These are phyloP conservation scores for Halocynthia aurantium DNA, from an alignment of 23 tunicate species.

Conservation along the genomic window DNA sequence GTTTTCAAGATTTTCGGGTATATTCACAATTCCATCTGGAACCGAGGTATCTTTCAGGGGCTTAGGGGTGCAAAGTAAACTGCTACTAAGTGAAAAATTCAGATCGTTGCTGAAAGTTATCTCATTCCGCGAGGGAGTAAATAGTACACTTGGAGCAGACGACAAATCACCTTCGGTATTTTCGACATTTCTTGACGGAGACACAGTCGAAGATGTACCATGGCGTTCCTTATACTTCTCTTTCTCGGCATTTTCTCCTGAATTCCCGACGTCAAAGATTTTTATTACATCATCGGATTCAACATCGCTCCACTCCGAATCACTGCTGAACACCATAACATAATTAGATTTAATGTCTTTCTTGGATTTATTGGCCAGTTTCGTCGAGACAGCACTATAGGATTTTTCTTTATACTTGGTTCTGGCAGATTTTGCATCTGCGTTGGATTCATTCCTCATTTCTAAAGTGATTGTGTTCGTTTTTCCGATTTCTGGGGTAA, in stretches of 20 bases:
- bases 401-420: too few relatives aligned
- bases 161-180: too few relatives aligned
- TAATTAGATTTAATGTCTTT: too few relatives aligned
- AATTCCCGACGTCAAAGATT: background rate
- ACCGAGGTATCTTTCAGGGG: background rate
- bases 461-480: too few relatives aligned
- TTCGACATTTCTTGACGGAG: too few relatives aligned
- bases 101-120: background rate
- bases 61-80: background rate
- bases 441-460: too few relatives aligned
- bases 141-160: too few relatives aligned
- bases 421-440: too few relatives aligned
- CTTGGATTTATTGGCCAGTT: too few relatives aligned
- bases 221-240: background rate
- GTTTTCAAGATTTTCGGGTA: too few relatives aligned
- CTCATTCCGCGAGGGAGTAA: background rate
- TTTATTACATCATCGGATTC: background rate
- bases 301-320: background rate
- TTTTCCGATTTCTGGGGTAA: too few relatives aligned
- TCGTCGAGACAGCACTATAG: too few relatives aligned
- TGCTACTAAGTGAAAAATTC: constrained; percentile 7
- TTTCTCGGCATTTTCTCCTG: background rate
- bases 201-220: background rate
- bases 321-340: constrained; percentile 11
- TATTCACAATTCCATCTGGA: background rate